A percentile compares a stretch with the other conserved stretches of the same genome.
These are phyloP conservation scores for Troides aeacus DNA, from an alignment of 2,888 invertebrate genomes.

Conservation along the genomic window DNA sequence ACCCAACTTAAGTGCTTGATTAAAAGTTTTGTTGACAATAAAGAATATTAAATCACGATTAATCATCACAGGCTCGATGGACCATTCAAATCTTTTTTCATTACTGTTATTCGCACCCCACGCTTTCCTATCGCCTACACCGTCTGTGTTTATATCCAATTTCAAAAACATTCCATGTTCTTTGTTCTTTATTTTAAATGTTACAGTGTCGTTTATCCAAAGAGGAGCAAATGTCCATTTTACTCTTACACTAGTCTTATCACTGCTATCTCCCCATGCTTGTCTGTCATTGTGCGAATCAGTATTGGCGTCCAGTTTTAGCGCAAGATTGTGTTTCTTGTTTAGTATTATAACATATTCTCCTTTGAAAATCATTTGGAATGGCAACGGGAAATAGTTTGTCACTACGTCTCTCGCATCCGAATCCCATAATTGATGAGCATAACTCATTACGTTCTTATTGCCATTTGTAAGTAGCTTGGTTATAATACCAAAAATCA, in stretches of 20 bases:
- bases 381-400: constrained; percentile 39
- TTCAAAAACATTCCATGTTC: constrained; percentile 41
- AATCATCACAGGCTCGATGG: constrained; percentile 39
- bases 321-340: constrained; percentile 35
- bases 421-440: constrained; percentile 42
- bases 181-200: constrained; percentile 42
- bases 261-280: constrained; percentile 39
- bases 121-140: constrained; percentile 38
- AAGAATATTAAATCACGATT: constrained; percentile 39
- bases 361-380: constrained; percentile 39
- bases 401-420: constrained; percentile 35
- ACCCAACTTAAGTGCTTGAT: constrained; percentile 41
- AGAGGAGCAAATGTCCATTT: constrained; percentile 44
- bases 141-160: constrained; percentile 36
- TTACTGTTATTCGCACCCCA: constrained; percentile 36
- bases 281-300: constrained; percentile 35
- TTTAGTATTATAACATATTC: constrained; percentile 40
- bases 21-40: constrained; percentile 40
- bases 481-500: constrained; percentile 35
- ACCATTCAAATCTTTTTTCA: constrained; percentile 38
- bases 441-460: constrained; percentile 37
- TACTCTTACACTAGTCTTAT: constrained; percentile 35
- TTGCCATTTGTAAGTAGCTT: constrained; percentile 37
- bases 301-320: constrained; percentile 38
- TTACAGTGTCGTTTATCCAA: constrained; percentile 37